Evolutionary conservation across 2,113 vertebrate genomes (phyloP), one percentile per base, ranked within the genome.

Genomic region (Rhinoderma darwinii): DNA sequence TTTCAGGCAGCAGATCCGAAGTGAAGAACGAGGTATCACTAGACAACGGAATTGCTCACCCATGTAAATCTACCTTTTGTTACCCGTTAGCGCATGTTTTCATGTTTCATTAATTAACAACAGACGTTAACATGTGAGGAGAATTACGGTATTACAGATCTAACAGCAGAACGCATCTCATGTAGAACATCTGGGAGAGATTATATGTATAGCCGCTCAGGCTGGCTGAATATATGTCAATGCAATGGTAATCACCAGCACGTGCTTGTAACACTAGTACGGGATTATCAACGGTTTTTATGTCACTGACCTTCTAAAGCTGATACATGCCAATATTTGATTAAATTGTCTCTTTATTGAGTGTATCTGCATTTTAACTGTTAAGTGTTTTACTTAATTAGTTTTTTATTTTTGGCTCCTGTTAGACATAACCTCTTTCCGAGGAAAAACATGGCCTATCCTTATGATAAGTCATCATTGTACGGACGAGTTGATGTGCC

Each of bases 61-160:
- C 66, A 32, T 84, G 72, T 73, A 61, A 84, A 20, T 27, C 50
- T 73, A 50, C 41, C n/a, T 66, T 30, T 77, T 66, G 22, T 75
- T 61, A 85, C 56, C 37, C 27, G 83, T 75, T 56, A 30, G 47
- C 7, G 22, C 25, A 17, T 30, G 51, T 75, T 63, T 76, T 84
- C 72, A 30, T 76, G 72, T 84, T 84, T 44, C 54, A 77, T 63
- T 85, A 85, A 84, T 76, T 84, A 76, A 68, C 35, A 39, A n/a
- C 30, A 83, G 30, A 44, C 56, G 15, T 43, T 74, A 76, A 39
- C 51, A 56, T 61, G 51, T 44, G 50, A n/a, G 35, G 51, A 22
- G 39, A 74, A 43, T 73, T 59, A 74, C 27, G 37, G 10, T 82
- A 66, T 56, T 35, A 56, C 50, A 80, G 51, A 59, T 63, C 9